Conservation (phyloP, 2,113 vertebrate species). For the Cololabis saira region DNA sequence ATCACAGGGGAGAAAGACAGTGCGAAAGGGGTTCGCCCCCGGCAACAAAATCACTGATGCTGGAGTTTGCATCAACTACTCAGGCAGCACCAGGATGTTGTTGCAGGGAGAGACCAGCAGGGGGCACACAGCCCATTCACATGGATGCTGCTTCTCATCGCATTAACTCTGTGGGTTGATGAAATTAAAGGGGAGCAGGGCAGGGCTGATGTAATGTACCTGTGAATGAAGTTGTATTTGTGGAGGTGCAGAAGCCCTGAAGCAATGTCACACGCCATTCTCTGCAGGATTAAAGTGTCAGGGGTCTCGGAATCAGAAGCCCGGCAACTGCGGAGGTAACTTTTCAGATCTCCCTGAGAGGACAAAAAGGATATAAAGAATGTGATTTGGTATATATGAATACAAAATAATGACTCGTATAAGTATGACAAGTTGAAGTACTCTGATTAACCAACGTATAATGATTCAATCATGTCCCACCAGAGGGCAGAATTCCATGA, state of each 20-base stretch:
- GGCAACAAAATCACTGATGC: constrained; percentile 99
- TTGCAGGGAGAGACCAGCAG: constrained; percentile 83
- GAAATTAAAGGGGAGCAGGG: not conserved
- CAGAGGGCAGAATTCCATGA: constrained; percentile 98
- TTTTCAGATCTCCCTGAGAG: constrained; percentile 93
- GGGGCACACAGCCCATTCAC: constrained; percentile 24
- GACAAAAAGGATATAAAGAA: constrained; percentile 5
- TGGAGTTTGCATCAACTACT: constrained; percentile 91
- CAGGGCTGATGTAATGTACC: constrained; percentile 74
- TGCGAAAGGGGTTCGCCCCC: constrained; percentile 79
- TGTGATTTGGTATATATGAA: not conserved
- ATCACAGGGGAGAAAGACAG: constrained; percentile 10
- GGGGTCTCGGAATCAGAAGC: constrained; percentile 86
- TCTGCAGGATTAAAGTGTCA: constrained; percentile 91
- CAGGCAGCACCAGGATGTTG: constrained; percentile 99
- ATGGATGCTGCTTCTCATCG: not conserved
- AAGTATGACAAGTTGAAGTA: not conserved
- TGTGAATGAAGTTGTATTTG: constrained; percentile 94
- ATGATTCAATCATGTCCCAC: constrained; percentile 79
- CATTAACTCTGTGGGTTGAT: not conserved
- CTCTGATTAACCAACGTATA: not conserved
- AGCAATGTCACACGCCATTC: constrained; percentile 94
- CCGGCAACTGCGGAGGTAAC: constrained; percentile 90
- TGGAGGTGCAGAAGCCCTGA: constrained; percentile 93
- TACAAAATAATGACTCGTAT: not conserved